These are phyloP conservation scores for Argyresthia albistria DNA, from an alignment of 2,888 invertebrate genomes.

Conservation along the genomic window DNA sequence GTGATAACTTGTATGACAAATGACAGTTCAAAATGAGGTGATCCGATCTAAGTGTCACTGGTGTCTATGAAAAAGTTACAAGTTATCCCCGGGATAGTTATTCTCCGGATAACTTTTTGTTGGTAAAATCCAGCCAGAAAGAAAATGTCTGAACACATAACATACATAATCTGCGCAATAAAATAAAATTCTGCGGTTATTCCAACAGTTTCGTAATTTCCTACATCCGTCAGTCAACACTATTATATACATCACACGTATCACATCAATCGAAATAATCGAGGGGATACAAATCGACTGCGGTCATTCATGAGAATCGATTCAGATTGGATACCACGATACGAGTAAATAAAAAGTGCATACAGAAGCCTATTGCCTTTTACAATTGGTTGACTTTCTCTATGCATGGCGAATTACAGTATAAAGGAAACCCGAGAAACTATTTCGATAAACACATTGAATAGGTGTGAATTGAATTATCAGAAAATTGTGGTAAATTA, in stretches of 20 bases:
- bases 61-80: too few relatives aligned
- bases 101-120: too few relatives aligned
- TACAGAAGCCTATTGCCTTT: neutral
- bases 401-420: constrained; percentile 9
- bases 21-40: too few relatives aligned
- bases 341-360: constrained; percentile 3
- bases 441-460: neutral
- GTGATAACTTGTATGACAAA: too few relatives aligned
- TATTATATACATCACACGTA: constrained; percentile 13
- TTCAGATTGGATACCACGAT: constrained; percentile 18
- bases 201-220: constrained; percentile 16
- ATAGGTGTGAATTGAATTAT: neutral
- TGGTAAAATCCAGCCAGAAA: too few relatives aligned
- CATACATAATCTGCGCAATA: too few relatives aligned
- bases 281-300: constrained; percentile 35
- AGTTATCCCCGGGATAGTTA: too few relatives aligned
- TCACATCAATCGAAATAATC: constrained; percentile 20
- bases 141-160: too few relatives aligned
- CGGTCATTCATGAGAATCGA: constrained; percentile 40
- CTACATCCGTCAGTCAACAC: constrained; percentile 32
- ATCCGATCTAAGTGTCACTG: too few relatives aligned
- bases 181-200: constrained; percentile 26
- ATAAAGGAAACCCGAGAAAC: constrained; percentile 1
- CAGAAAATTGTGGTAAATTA: neutral
- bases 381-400: constrained; percentile 10